Conservation (phyloP, 2,888 invertebrate genomes). For the Metellina segmentata region DNA sequence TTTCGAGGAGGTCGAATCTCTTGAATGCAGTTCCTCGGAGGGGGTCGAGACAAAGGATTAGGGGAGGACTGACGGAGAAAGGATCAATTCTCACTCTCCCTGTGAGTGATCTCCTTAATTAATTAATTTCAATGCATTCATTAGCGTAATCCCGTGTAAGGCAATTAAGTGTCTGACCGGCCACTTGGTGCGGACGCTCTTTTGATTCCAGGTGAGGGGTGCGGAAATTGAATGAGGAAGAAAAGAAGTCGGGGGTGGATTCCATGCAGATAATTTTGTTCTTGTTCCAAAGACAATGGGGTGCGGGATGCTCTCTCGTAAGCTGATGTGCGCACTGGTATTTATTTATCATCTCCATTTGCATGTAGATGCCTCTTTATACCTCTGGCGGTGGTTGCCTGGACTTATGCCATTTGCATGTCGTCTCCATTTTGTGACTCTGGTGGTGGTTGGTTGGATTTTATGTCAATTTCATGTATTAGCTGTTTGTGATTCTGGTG, state of each 20-base stretch:
- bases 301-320: background rate
- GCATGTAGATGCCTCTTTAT: too few relatives aligned
- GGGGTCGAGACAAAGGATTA: conserved; percentile 50
- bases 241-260: background rate
- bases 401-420: too few relatives aligned
- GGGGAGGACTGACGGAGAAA: conserved; percentile 18
- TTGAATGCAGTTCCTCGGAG: background rate
- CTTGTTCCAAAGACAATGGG: background rate
- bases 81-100: conserved; percentile 58
- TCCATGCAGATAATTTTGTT: background rate
- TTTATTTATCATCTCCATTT: too few relatives aligned
- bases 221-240: background rate
- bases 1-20: too few relatives aligned
- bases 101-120: conserved; percentile 68
- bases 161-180: conserved; percentile 71
- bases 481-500: too few relatives aligned
- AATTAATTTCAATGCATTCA: conserved; percentile 75
- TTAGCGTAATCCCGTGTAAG: conserved; percentile 67
- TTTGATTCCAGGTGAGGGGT: conserved; percentile 4
- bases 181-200: conserved; percentile 53
- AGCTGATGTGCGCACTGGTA: too few relatives aligned
- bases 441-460: too few relatives aligned
- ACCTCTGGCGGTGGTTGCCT: too few relatives aligned
- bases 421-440: too few relatives aligned
- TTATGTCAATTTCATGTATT: too few relatives aligned